Evolutionary conservation across 1,140 invertebrate species (phyloP).

Genomic region (Marisa cornuarietis): DNA sequence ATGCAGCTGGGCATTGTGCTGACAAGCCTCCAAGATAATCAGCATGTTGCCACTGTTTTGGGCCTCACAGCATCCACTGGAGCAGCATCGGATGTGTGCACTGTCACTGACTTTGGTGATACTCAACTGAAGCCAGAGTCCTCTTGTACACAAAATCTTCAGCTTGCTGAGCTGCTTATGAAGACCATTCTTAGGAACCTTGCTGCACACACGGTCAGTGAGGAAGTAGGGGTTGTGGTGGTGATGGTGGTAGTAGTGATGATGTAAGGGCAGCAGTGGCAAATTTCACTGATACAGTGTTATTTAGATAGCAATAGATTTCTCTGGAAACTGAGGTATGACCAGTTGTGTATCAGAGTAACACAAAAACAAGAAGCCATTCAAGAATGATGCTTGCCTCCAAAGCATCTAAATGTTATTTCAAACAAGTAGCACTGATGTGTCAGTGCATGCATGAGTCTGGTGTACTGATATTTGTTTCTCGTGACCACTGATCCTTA

Average conservation of each 20-base stretch:
- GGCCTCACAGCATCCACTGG: slow-evolving; percentile 57
- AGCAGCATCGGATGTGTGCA: neutral
- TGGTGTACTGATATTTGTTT: neutral
- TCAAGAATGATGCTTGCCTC: too few species aligned
- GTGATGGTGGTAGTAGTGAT: too few species aligned
- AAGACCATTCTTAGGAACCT: slow-evolving; percentile 71
- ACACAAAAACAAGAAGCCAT: too few species aligned
- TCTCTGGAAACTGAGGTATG: too few species aligned
- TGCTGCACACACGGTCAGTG: slow-evolving; percentile 69
- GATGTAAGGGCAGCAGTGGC: too few species aligned
- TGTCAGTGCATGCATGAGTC: too few species aligned
- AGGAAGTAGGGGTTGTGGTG: too few species aligned
- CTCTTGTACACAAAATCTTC: slow-evolving; percentile 53
- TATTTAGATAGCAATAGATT: too few species aligned
- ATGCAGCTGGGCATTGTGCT: slow-evolving; percentile 74
- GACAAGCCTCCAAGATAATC: slow-evolving; percentile 73
- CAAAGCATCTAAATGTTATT: too few species aligned
- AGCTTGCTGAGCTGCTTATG: slow-evolving; percentile 70
- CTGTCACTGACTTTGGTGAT: neutral
- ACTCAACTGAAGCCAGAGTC: neutral
- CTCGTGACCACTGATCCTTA: neutral
- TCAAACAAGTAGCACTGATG: too few species aligned
- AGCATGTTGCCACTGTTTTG: slow-evolving; percentile 71
- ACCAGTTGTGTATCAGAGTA: too few species aligned
- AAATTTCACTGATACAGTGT: too few species aligned